These are phyloP conservation scores for Eupithecia dodoneata DNA, from an alignment of 2,888 invertebrate species.

Conservation along the genomic window DNA sequence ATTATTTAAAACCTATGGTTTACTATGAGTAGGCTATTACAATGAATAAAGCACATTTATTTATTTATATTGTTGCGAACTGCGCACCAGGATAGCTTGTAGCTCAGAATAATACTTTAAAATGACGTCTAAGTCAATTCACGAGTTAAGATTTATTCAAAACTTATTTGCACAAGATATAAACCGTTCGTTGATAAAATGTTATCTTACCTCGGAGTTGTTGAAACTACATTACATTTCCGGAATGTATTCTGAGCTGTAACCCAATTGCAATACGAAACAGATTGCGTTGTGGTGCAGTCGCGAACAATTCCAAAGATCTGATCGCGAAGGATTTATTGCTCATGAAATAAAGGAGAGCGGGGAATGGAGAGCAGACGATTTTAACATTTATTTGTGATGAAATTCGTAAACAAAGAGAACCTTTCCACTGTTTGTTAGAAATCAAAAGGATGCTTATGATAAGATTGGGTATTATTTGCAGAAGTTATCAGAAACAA, in stretches of 20 bases:
- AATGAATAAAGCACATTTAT: neutral
- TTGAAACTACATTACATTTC: slow-evolving; percentile 23
- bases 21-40: neutral
- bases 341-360: slow-evolving; percentile 16
- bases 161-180: slow-evolving; percentile 1
- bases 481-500: neutral
- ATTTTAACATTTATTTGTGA: slow-evolving; percentile 8
- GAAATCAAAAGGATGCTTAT: neutral
- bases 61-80: neutral
- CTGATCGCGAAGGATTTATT: slow-evolving; percentile 29
- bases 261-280: slow-evolving; percentile 13
- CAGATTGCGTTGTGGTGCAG: slow-evolving; percentile 14
- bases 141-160: neutral
- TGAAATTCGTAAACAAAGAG: neutral
- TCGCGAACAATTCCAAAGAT: slow-evolving; percentile 10
- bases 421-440: neutral
- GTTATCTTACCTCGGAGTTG: slow-evolving; percentile 8
- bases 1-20: neutral
- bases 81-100: neutral
- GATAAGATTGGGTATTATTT: neutral
- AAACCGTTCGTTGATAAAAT: slow-evolving; percentile 15
- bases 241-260: slow-evolving; percentile 13
- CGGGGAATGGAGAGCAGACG: slow-evolving; percentile 6
- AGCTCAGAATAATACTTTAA: neutral
- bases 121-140: neutral